Base-by-base conservation (phyloP, 2,797 vertebrate species). In the Anas flavirostris region DNA sequence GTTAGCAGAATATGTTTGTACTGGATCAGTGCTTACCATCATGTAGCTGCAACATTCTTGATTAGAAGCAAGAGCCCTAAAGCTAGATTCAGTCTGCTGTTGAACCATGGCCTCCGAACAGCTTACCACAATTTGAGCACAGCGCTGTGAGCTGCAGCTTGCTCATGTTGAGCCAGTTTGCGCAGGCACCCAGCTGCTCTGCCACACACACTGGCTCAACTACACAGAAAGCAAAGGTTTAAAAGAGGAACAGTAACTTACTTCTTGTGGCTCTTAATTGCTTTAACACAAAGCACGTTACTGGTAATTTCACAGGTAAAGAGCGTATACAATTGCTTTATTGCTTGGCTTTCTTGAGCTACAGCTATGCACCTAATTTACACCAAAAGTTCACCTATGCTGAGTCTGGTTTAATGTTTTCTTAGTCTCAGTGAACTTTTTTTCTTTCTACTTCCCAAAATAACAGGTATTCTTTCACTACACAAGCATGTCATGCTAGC, bases 1-100 rank as follows among this genome's bases (percentile, higher is more conserved):
- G 92, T 82, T 86, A 25, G 84, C 87, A 88, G 79, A 87, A 83
- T 62, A 43, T 33, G 39, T 89, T 91, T 93, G 84, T 53, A 77
- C 19, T 21, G 59, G 86, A 82, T 94, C 86, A 77, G 72, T 67
- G 56, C 52, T 88, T 82, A 63, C 48, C 52, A 77, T 66, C 78
- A 56, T 7, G 53, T 72, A 87, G 44, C 48, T 80, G 58, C 50
- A 77, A 56, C 11, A 29, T 53, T 74, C 87, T 72, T 68, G 56
- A 88, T 91, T 64, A 87, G 79, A 76, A 76, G 39, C 0, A 14
- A 79, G 11, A 91, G 55, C 73, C 79, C 91, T 75, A 66, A 86
- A 89, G 90, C 50, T 59, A 64, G 37, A 59, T 44, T 60, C 44
- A 41, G 26, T 18, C 68, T 82, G 35, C 48, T 56, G 41, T 52